Base-by-base conservation (phyloP, 1,140 invertebrate species). In the Trachymyrmex cornetzi region DNA sequence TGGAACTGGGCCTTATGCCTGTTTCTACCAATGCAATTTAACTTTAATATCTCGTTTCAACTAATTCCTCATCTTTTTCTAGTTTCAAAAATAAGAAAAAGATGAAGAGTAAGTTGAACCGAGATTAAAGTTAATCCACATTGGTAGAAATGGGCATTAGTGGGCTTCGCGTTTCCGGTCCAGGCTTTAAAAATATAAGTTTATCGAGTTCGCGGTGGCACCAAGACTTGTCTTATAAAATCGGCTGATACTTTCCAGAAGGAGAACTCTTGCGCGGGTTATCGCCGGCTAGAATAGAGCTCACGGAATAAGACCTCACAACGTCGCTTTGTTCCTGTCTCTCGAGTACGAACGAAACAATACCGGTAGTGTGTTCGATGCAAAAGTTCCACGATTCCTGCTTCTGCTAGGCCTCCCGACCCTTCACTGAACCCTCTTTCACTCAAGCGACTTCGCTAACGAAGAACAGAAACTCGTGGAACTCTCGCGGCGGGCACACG, bases 391-490 rank as follows among this genome's bases (percentile, higher is more conserved):
- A 86, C 77, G 87, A 87, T 85, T 90, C 81, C 72, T 79, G 75
- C 81, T 87, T 84, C 77, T 87, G 85, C 71, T 75, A 77, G 71
- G 74, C 79, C 59, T 86, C 69, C 55, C 77, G 87, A 86, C 87
- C 77, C 86, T 90, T 85, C 86, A 77, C 90, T 66, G 81, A 90
- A 87, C 84, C 80, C 75, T 91, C 90, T 92, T 90, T 86, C 79
- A 82, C 80, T 86, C 85, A 84, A 66, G 67, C 89, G 85, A 86
- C 79, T 91, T 72, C 69, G 91, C 87, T 92, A 93, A 93, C 91
- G 90, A 93, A 91, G 90, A 92, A 79, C 92, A 93, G 91, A 93
- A 92, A 91, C 90, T 91, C 87, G 63, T 85, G 71, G 87, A 88
- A 88, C 75, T 86, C 85, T 27, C 34, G 75, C 77, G 82, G 71